Evolutionary conservation across 1,140 invertebrate species (phyloP), one percentile per base, ranked within the genome.

Genomic region (Tribolium castaneum): DNA sequence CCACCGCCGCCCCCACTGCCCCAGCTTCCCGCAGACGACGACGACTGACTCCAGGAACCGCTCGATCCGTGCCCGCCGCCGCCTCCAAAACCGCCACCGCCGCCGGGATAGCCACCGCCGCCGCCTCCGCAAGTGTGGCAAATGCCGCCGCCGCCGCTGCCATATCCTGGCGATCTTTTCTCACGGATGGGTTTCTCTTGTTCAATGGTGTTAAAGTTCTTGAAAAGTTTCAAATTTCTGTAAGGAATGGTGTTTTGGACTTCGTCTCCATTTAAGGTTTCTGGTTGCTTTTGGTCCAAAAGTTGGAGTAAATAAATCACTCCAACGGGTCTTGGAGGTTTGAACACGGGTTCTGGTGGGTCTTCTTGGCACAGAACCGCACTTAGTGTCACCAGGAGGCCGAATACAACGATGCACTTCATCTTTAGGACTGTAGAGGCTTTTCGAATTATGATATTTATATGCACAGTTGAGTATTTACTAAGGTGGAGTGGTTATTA

Each of bases 231-330:
- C n/a, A 6, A 34, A 12, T 66, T 66, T 9, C 35, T 35, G 59
- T 66, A 66, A 14, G 59, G 59, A 12, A 35, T 12, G 25, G 10
- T 66, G 59, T 35, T 66, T 12, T 1, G 35, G 59, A 12, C 7
- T n/a, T 66, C 30, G 25, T 16, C 14, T n/a, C 34, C 9, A 14
- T 66, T 30, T 12, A 10, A 10, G n/a, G 13, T 4, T 14, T 34
- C 25, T 13, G 25, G 59, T 35, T 66, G 59, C 12, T 66, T 34
- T 35, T 66, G 59, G 30, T 66, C n/a, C 14, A 66, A n/a, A 10
- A 66, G 6, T 30, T 66, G 59, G 59, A 66, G 34, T 7, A 66
- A 13, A 30, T 66, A 66, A 13, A 66, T 66, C 30, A 66, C 59
- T 34, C 59, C 59, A 30, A 66, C 34, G 7, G 25, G 59, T 66